Evolutionary conservation across 2,888 invertebrate genomes (phyloP).

Genomic region (Aleiodes alternator): DNA sequence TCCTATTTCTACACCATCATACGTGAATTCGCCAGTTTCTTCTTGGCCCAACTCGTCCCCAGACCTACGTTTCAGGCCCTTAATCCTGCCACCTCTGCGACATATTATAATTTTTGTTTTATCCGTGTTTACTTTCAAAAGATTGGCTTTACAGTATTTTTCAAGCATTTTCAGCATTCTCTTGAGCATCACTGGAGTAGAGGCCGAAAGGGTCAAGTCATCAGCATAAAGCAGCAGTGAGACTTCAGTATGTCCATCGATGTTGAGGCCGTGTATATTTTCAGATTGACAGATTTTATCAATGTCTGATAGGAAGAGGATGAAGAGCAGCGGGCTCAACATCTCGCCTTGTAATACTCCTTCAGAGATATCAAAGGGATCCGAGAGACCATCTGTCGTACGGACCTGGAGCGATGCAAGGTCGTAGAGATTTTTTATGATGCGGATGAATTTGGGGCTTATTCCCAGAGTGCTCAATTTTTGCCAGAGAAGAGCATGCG

Average conservation of each 20-base stretch:
- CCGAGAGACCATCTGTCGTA: not conserved
- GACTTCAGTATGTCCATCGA: not conserved
- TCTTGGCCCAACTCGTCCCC: not conserved
- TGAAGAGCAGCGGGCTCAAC: slow-evolving; percentile 38
- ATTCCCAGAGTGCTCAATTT: slow-evolving; percentile 46
- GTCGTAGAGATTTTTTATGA: slow-evolving; percentile 38
- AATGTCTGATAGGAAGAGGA: slow-evolving; percentile 23
- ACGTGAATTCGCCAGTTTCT: slow-evolving; percentile 13
- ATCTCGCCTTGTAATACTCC: slow-evolving; percentile 8
- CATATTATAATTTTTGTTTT: slow-evolving; percentile 42
- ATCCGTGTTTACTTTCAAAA: slow-evolving; percentile 21
- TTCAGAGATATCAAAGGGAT: slow-evolving; percentile 17
- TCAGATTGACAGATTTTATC: slow-evolving; percentile 32
- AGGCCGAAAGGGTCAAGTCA: slow-evolving; percentile 7
- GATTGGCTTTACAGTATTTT: slow-evolving; percentile 7
- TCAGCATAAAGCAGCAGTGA: slow-evolving; percentile 11
- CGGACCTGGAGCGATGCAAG: slow-evolving; percentile 24
- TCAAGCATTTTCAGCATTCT: slow-evolving; percentile 24
- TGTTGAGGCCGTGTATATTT: slow-evolving; percentile 11
- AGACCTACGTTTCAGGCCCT: not conserved
- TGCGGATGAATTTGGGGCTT: slow-evolving; percentile 51
- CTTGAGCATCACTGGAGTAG: slow-evolving; percentile 47
- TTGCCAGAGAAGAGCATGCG: slow-evolving; percentile 48
- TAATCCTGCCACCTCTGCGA: not conserved
- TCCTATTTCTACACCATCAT: slow-evolving; percentile 30